Conservation (phyloP, 2,888 invertebrate species). For the Sylvicola fuscatus region DNA sequence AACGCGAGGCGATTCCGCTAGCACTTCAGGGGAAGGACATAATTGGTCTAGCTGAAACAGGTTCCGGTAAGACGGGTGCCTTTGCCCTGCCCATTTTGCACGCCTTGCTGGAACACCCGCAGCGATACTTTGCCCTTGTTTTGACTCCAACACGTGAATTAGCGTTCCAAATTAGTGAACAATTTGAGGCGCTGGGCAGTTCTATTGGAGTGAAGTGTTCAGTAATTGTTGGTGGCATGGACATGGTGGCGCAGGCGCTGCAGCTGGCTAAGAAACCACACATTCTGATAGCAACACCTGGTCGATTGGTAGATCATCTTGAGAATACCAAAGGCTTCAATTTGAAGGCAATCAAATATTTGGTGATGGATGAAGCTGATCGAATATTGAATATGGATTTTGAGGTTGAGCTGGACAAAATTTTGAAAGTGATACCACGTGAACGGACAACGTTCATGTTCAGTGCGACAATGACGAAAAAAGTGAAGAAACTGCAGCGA, state of each 20-base stretch:
- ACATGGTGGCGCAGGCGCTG: conserved; percentile 88
- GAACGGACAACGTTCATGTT: conserved; percentile 85
- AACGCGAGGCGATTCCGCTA: conserved; percentile 80
- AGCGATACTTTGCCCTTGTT: conserved; percentile 80
- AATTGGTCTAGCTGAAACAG: conserved; percentile 50
- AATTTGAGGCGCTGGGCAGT: conserved; percentile 87
- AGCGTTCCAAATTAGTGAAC: conserved; percentile 96
- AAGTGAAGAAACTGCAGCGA: conserved; percentile 86
- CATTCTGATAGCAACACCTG: conserved; percentile 92
- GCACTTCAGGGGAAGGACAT: conserved; percentile 66
- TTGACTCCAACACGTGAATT: conserved; percentile 94
- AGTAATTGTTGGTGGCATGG: conserved; percentile 97
- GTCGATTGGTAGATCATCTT: conserved; percentile 84
- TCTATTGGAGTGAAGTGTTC: conserved; percentile 87
- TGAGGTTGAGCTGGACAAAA: conserved; percentile 93
- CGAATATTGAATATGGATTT: conserved; percentile 98
- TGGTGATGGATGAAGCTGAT: conserved; percentile 99
- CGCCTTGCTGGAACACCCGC: conserved; percentile 71
- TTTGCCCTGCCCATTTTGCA: conserved; percentile 95
- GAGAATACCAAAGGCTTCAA: conserved; percentile 97
- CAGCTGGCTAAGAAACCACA: conserved; percentile 91
- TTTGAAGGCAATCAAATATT: conserved; percentile 65
- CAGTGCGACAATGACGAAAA: conserved; percentile 99
- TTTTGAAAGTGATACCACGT: conserved; percentile 67
- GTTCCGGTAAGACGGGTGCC: conserved; percentile 82